Evolutionary conservation across 1,140 invertebrate species (phyloP).

Genomic region (Colletes latitarsis): DNA sequence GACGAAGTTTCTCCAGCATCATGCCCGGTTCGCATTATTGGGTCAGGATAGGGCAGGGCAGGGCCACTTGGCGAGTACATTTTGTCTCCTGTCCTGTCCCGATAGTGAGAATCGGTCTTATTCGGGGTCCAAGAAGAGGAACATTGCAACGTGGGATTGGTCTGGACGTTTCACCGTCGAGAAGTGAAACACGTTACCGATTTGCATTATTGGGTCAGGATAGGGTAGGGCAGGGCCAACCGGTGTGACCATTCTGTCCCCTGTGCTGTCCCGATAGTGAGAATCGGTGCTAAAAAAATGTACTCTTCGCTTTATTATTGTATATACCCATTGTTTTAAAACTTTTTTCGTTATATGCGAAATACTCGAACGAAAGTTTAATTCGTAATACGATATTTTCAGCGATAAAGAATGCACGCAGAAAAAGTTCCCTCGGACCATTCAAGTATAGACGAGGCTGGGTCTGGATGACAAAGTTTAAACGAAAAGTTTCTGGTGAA

Average conservation of each 20-base stretch:
- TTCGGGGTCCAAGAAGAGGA: neutral
- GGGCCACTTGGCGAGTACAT: slow-evolving; percentile 32
- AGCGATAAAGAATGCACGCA: too few relatives aligned
- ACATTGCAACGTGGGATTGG: neutral
- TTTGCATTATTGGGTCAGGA: slow-evolving; percentile 51
- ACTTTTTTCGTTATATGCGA: too few relatives aligned
- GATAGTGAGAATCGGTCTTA: slow-evolving; percentile 45
- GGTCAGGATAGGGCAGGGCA: slow-evolving; percentile 51
- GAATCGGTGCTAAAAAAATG: slow-evolving; percentile 18
- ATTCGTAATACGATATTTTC: too few relatives aligned
- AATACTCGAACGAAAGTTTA: too few relatives aligned
- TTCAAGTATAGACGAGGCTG: too few relatives aligned
- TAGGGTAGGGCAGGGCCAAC: slow-evolving; percentile 45
- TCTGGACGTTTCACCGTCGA: too few relatives aligned
- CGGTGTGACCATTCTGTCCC: slow-evolving; percentile 42
- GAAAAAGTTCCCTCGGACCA: too few relatives aligned
- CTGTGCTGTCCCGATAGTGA: slow-evolving; percentile 49
- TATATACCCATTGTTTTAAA: too few relatives aligned
- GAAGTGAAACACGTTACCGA: neutral
- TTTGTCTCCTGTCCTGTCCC: slow-evolving; percentile 52
- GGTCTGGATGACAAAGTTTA: too few relatives aligned
- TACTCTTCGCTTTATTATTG: too few relatives aligned
- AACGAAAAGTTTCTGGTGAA: too few relatives aligned
- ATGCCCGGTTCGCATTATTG: slow-evolving; percentile 47
- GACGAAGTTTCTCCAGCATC: neutral